Percentiles rank a stretch among this genome's conserved stretches.
Conservation (phyloP, 2,888 invertebrate species). For the Chrysolina americana region DNA sequence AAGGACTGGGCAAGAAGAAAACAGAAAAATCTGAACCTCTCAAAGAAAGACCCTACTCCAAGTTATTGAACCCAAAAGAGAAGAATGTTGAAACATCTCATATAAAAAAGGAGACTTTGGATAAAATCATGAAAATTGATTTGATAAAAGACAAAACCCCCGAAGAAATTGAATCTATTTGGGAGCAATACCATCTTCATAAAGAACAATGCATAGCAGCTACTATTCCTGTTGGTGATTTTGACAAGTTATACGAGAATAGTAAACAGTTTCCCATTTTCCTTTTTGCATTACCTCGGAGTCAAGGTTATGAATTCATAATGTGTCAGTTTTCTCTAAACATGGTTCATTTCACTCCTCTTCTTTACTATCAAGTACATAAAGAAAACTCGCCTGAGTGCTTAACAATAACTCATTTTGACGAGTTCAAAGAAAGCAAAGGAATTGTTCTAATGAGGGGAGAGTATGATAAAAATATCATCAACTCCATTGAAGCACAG, state of each 20-base stretch:
- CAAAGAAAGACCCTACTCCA: conserved; percentile 73
- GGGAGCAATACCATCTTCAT: conserved; percentile 85
- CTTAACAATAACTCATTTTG: conserved; percentile 84
- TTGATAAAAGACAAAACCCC: conserved; percentile 79
- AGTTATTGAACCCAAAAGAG: conserved; percentile 77
- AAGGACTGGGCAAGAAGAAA: conserved; percentile 70
- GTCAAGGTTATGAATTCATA: conserved; percentile 89
- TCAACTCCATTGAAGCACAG: conserved; percentile 85
- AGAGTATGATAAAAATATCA: conserved; percentile 85
- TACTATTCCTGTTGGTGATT: conserved; percentile 76
- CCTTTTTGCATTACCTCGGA: conserved; percentile 84
- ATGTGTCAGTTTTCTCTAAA: conserved; percentile 82
- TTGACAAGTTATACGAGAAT: conserved; percentile 73
- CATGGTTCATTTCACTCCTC: conserved; percentile 86
- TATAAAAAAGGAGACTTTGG: conserved; percentile 71
- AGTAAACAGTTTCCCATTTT: conserved; percentile 79
- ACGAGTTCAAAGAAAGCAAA: conserved; percentile 80
- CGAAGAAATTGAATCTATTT: conserved; percentile 82
- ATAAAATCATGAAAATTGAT: conserved; percentile 84
- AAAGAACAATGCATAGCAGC: conserved; percentile 81
- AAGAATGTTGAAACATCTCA: conserved; percentile 51
- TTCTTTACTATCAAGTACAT: conserved; percentile 89
- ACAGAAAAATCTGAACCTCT: conserved; percentile 68
- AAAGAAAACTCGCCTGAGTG: conserved; percentile 93
- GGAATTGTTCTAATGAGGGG: conserved; percentile 88